phyloP scores from a whole-genome alignment of 2,113 vertebrate species.

The Platichthys stellatus region DNA sequence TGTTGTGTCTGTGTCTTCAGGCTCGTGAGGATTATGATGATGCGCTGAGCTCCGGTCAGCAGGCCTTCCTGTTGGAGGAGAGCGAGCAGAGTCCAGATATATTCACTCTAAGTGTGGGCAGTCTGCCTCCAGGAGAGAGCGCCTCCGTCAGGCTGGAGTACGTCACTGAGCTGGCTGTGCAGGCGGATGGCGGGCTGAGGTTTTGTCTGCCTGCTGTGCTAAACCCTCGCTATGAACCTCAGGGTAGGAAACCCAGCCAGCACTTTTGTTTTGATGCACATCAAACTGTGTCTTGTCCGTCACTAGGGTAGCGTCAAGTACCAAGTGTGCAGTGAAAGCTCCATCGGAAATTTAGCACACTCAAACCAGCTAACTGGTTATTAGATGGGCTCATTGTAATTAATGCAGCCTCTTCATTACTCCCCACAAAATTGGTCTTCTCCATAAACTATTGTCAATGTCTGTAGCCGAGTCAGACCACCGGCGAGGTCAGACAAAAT shows the following conservation, averaged over 20 bases:
- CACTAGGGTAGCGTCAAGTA: too few species aligned
- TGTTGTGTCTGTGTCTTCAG: slow-evolving; percentile 57
- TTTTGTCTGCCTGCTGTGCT: slow-evolving; percentile 85
- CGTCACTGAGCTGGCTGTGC: slow-evolving; percentile 83
- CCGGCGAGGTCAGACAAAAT: too few species aligned
- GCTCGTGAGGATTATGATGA: slow-evolving; percentile 82
- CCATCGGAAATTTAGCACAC: too few species aligned
- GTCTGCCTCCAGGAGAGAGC: slow-evolving; percentile 80
- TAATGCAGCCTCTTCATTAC: too few species aligned
- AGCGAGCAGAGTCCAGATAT: slow-evolving; percentile 80
- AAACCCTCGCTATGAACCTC: slow-evolving; percentile 84
- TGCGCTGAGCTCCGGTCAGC: slow-evolving; percentile 81
- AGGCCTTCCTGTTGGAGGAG: slow-evolving; percentile 86
- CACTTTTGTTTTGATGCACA: too few species aligned
- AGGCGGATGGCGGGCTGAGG: slow-evolving; percentile 83
- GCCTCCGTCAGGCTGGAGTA: slow-evolving; percentile 83
- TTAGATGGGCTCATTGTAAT: too few species aligned
- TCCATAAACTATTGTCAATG: too few species aligned
- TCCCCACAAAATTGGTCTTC: too few species aligned
- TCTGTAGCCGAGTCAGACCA: too few species aligned
- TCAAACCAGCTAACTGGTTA: too few species aligned
- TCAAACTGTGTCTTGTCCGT: too few species aligned
- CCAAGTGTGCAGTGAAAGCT: too few species aligned
- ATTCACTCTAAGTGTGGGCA: slow-evolving; percentile 85
- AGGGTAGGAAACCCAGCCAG: slow-evolving; percentile 64